Evolutionary conservation across 2,113 vertebrate species (phyloP).

Genomic region (Platichthys flesus): DNA sequence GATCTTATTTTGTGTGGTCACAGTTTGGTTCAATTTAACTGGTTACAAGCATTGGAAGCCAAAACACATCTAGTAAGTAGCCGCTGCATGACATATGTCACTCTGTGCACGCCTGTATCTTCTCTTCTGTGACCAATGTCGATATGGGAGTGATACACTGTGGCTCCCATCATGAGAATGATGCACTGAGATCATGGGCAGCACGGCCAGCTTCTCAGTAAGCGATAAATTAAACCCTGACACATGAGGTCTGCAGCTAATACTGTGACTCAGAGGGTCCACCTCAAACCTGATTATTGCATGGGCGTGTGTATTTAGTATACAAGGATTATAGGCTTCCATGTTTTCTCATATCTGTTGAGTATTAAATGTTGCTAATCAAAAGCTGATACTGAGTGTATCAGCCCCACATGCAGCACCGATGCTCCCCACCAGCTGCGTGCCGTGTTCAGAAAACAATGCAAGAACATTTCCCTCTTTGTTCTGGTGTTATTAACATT

Average conservation of each 20-base stretch:
- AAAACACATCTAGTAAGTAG: slow-evolving; percentile 4
- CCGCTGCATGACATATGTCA: slow-evolving; percentile 20
- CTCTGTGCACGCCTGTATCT: slow-evolving; percentile 14
- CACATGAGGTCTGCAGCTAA: not conserved
- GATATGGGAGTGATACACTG: slow-evolving; percentile 6
- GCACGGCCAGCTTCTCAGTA: slow-evolving; percentile 11
- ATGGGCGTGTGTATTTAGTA: not conserved
- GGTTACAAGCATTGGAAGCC: not conserved
- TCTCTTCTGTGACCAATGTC: slow-evolving; percentile 30
- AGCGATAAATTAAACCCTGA: slow-evolving; percentile 23
- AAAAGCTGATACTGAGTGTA: slow-evolving; percentile 20
- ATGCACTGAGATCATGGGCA: slow-evolving; percentile 4
- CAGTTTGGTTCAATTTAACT: slow-evolving; percentile 30
- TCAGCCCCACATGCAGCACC: not conserved
- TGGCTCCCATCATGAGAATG: slow-evolving; percentile 17
- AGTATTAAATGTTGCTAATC: slow-evolving; percentile 16
- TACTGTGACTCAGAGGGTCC: not conserved
- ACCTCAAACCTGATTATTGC: not conserved
- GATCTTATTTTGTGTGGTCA: slow-evolving; percentile 3
- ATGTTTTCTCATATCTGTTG: slow-evolving; percentile 14
- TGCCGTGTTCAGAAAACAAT: not conserved
- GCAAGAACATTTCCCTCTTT: not conserved
- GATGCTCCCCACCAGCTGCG: not conserved
- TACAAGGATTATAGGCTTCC: not conserved
- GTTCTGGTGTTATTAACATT: not conserved